Percentiles rank a stretch among this genome's conserved stretches.
Evolutionary conservation across 2,888 invertebrate species (phyloP).

Genomic region (Brachyopa scutellaris): DNA sequence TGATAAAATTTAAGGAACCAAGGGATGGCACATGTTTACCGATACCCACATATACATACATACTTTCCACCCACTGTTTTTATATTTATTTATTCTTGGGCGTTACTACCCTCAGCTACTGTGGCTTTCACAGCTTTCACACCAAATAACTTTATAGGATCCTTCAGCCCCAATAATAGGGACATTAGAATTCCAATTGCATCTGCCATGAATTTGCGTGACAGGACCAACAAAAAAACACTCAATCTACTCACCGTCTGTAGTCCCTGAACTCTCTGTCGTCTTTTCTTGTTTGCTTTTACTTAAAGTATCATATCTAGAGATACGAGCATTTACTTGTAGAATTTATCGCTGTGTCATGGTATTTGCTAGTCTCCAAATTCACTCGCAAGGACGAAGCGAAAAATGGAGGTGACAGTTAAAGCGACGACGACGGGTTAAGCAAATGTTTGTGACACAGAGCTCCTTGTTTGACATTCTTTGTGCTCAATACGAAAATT

Average conservation of each 20-base stretch:
- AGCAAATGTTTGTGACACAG: slow-evolving; percentile 33
- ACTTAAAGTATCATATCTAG: slow-evolving; percentile 32
- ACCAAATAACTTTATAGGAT: slow-evolving; percentile 3
- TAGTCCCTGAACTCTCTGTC: slow-evolving; percentile 21
- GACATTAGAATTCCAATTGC: slow-evolving; percentile 49
- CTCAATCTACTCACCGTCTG: neutral
- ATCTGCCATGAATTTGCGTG: slow-evolving; percentile 36
- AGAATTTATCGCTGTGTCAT: slow-evolving; percentile 20
- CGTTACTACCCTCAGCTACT: slow-evolving; percentile 22
- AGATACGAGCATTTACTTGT: slow-evolving; percentile 6
- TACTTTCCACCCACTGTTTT: too few relatives aligned
- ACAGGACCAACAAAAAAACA: neutral
- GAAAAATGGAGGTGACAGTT: neutral
- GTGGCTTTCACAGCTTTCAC: neutral
- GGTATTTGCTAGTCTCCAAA: slow-evolving; percentile 11
- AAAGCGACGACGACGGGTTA: slow-evolving; percentile 8
- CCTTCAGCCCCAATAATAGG: slow-evolving; percentile 21
- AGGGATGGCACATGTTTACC: too few relatives aligned
- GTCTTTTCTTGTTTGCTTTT: slow-evolving; percentile 8
- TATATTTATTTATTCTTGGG: neutral
- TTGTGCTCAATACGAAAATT: slow-evolving; percentile 23
- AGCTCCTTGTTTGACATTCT: neutral
- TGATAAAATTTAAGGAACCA: too few relatives aligned
- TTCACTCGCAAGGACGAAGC: slow-evolving; percentile 16
- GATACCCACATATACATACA: too few relatives aligned